These are phyloP conservation scores for Takifugu rubripes DNA, from an alignment of 2,797 vertebrate species.

Conservation along the genomic window DNA sequence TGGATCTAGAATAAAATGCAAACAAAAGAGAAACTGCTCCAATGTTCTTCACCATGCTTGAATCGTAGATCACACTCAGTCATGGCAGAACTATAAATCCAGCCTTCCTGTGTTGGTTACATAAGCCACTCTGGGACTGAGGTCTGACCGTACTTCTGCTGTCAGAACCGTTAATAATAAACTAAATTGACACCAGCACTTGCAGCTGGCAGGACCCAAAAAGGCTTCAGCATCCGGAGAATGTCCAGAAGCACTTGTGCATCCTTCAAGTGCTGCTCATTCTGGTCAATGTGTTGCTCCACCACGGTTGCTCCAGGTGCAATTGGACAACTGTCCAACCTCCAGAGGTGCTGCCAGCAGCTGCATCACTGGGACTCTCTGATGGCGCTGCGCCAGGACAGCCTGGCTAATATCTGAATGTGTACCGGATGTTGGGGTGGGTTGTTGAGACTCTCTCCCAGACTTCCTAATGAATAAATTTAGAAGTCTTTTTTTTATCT, in stretches of 20 bases:
- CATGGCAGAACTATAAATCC: slow-evolving; percentile 3
- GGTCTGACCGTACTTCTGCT: neutral
- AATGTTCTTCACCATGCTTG: slow-evolving; percentile 14
- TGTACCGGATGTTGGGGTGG: too few species aligned
- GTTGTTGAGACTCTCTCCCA: neutral
- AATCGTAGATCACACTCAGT: slow-evolving; percentile 2
- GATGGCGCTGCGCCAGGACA: neutral
- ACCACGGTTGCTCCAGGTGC: neutral
- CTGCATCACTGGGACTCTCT: too few species aligned
- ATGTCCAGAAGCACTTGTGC: slow-evolving; percentile 54
- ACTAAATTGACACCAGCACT: neutral
- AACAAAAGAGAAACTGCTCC: slow-evolving; percentile 15
- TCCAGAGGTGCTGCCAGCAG: slow-evolving; percentile 8
- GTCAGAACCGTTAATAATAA: slow-evolving; percentile 12
- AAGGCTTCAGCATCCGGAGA: slow-evolving; percentile 36
- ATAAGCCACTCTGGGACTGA: neutral
- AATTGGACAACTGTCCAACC: slow-evolving; percentile 2
- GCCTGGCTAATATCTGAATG: neutral
- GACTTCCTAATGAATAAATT: neutral
- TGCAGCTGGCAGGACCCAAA: slow-evolving; percentile 14
- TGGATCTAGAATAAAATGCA: neutral
- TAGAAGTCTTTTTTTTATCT: too few species aligned
- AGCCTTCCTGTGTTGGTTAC: neutral
- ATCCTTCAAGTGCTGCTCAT: slow-evolving; percentile 47
- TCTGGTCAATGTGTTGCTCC: slow-evolving; percentile 44